A percentile compares a stretch with the other conserved stretches of the same genome.
phyloP scores from a whole-genome alignment of 2,888 invertebrate species.

The Macrosoma leucophasiata region DNA sequence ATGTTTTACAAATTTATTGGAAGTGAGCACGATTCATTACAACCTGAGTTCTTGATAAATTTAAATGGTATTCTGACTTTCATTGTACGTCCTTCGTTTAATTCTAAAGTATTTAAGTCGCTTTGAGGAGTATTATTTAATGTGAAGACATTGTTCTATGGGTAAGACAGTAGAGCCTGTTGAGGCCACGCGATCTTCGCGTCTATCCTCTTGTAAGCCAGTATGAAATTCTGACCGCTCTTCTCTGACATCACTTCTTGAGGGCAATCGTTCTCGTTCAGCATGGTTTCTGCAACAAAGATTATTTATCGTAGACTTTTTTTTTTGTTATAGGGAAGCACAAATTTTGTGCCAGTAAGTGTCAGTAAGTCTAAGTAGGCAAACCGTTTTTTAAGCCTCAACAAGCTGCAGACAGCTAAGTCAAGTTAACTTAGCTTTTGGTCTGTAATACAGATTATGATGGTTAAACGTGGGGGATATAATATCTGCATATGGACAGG shows the following conservation, averaged over 20 bases:
- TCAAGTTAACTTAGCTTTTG: too few relatives aligned
- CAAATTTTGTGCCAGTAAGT: too few relatives aligned
- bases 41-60: constrained; percentile 10
- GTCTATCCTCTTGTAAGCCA: constrained; percentile 96
- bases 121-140: constrained; percentile 23
- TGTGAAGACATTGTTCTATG: constrained; percentile 36
- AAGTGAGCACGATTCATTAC: constrained; percentile 39
- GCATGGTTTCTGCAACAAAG: constrained; percentile 84
- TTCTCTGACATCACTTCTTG: constrained; percentile 86
- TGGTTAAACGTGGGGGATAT: too few relatives aligned
- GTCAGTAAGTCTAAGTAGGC: too few relatives aligned
- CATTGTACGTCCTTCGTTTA: constrained; percentile 18
- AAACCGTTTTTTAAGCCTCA: too few relatives aligned
- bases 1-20: constrained; percentile 28
- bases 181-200: constrained; percentile 98
- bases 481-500: too few relatives aligned
- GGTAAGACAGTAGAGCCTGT: constrained; percentile 66
- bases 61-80: constrained; percentile 11
- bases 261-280: constrained; percentile 92
- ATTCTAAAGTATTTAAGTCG: too few relatives aligned
- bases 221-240: constrained; percentile 88
- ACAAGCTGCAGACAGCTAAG: too few relatives aligned
- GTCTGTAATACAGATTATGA: too few relatives aligned
- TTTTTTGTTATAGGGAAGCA: too few relatives aligned
- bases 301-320: too few relatives aligned